A percentile compares a stretch with the other conserved stretches of the same genome.
Evolutionary conservation across 2,797 vertebrate species (phyloP).

Genomic region (Sternarchorhynchus goeldii): DNA sequence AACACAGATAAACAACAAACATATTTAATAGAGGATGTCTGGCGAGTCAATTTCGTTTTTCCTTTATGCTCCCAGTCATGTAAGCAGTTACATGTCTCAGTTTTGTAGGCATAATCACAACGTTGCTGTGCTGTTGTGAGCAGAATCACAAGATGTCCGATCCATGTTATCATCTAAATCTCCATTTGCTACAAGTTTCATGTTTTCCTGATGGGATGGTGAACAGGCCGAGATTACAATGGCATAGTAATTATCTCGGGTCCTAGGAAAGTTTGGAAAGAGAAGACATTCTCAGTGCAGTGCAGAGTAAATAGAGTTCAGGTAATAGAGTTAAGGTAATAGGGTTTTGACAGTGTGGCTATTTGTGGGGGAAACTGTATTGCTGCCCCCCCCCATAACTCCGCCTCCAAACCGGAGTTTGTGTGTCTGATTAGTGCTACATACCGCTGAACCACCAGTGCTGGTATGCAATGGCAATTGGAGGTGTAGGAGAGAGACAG

Average conservation of each 20-base stretch:
- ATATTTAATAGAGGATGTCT: slow-evolving; percentile 2
- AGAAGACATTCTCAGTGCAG: slow-evolving; percentile 14
- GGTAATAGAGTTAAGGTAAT: slow-evolving; percentile 45
- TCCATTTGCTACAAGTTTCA: slow-evolving; percentile 3
- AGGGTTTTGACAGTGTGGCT: slow-evolving; percentile 25
- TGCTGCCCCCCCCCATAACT: neutral
- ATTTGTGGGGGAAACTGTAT: slow-evolving; percentile 19
- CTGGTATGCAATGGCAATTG: slow-evolving; percentile 13
- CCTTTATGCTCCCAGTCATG: slow-evolving; percentile 4
- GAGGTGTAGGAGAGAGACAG: slow-evolving; percentile 8
- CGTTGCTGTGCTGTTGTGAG: neutral
- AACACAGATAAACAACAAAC: slow-evolving; percentile 1
- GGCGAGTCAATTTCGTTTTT: neutral
- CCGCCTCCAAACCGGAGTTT: slow-evolving; percentile 5
- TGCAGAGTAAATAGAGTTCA: slow-evolving; percentile 39
- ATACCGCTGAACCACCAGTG: slow-evolving; percentile 1
- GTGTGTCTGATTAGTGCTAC: slow-evolving; percentile 28
- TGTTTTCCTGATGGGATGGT: slow-evolving; percentile 30
- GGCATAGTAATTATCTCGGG: slow-evolving; percentile 27
- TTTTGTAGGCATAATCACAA: neutral
- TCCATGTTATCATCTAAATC: slow-evolving; percentile 31
- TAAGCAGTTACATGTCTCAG: neutral
- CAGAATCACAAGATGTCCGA: slow-evolving; percentile 3
- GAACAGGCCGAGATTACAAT: slow-evolving; percentile 29
- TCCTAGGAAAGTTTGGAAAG: slow-evolving; percentile 9